These are phyloP conservation scores for Sciurus vulgaris DNA, from an alignment of 2,797 vertebrate genomes.

Conservation along the genomic window DNA sequence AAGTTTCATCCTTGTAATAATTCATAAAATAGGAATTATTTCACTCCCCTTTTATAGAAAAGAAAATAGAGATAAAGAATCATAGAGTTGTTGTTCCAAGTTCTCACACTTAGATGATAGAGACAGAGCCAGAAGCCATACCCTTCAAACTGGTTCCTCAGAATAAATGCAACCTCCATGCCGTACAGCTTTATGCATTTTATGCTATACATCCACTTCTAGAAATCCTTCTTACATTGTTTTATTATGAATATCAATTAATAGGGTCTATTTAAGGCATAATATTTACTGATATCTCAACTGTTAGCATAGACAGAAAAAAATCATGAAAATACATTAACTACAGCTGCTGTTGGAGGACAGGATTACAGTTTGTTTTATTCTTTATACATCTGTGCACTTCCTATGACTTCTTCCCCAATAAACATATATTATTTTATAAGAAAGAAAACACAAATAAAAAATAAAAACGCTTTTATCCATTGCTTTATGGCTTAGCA, in stretches of 20 bases:
- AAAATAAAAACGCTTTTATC: constrained; percentile 60
- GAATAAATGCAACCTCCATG: background rate
- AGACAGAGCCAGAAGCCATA: background rate
- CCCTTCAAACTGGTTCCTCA: rapidly evolving
- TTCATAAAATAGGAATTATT: background rate
- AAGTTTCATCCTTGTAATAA: background rate
- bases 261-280: background rate
- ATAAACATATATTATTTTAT: background rate
- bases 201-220: background rate
- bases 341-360: background rate
- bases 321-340: background rate
- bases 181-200: background rate
- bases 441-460: constrained; percentile 34
- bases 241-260: constrained; percentile 15
- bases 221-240: background rate
- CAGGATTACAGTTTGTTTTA: background rate
- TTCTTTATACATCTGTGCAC: background rate
- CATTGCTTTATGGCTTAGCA: constrained; percentile 26
- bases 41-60: background rate
- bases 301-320: background rate
- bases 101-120: background rate
- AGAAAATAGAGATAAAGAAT: background rate
- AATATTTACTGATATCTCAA: background rate
- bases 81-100: background rate
- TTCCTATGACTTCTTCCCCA: background rate